These are phyloP conservation scores for Tholera decimalis DNA, from an alignment of 2,888 invertebrate species.

Conservation along the genomic window DNA sequence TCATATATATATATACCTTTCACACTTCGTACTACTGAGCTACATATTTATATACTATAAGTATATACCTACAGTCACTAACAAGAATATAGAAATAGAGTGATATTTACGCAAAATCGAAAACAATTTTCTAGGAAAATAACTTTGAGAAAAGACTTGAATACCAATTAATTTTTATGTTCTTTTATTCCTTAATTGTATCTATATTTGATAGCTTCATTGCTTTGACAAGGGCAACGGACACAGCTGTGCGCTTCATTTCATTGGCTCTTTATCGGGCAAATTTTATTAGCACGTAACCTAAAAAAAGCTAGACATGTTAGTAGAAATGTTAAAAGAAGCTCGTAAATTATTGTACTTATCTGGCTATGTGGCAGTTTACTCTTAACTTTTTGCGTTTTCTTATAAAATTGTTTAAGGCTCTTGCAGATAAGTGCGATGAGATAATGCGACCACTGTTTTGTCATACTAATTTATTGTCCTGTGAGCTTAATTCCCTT, in stretches of 20 bases:
- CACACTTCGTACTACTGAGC: neutral
- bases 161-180: no score
- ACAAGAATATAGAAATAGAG: neutral
- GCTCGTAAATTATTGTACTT: neutral
- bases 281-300: conserved; percentile 4
- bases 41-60: no score
- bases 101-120: neutral
- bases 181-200: no score
- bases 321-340: no score
- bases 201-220: neutral
- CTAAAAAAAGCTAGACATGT: no score
- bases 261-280: conserved; percentile 7
- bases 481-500: no score
- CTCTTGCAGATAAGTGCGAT: neutral
- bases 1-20: neutral
- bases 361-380: neutral
- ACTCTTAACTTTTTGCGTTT: neutral
- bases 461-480: neutral
- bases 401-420: neutral
- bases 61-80: neutral
- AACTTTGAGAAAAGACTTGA: no score
- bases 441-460: neutral
- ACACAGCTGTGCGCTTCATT: neutral
- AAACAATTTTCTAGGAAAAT: neutral
- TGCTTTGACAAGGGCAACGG: conserved; percentile 6